Evolutionary conservation across 2,888 invertebrate genomes (phyloP).

Genomic region (Erpobdella octoculata): DNA sequence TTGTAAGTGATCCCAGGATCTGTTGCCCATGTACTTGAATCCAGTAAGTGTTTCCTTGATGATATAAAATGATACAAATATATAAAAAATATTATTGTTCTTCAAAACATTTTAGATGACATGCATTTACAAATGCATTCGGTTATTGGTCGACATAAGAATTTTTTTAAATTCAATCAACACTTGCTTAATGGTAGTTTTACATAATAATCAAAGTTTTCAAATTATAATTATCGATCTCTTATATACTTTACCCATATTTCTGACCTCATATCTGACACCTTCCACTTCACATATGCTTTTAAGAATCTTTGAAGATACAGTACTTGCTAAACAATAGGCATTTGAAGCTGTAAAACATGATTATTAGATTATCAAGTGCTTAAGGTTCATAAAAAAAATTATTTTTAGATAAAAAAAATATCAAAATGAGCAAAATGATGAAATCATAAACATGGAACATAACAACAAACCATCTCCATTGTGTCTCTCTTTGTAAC

Average conservation of each 20-base stretch:
- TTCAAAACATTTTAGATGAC: not conserved
- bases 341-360: slow-evolving; percentile 55
- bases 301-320: slow-evolving; percentile 85
- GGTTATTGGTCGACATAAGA: no score
- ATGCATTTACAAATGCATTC: no score
- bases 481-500: not conserved
- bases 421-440: no score
- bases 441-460: no score
- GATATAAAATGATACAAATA: not conserved
- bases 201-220: not conserved
- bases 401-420: no score
- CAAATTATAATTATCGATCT: not conserved
- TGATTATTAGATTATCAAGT: no score
- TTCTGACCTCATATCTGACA: slow-evolving; percentile 60
- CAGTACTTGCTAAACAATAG: slow-evolving; percentile 83
- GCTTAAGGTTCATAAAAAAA: no score
- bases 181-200: not conserved
- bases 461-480: not conserved
- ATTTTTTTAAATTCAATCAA: not conserved
- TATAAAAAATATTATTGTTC: not conserved
- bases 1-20: slow-evolving; percentile 64
- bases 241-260: not conserved
- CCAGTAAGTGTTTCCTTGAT: slow-evolving; percentile 83
- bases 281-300: slow-evolving; percentile 74
- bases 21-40: slow-evolving; percentile 99